phyloP scores from a whole-genome alignment of 2,888 invertebrate genomes.

The Eupithecia exiguata region DNA sequence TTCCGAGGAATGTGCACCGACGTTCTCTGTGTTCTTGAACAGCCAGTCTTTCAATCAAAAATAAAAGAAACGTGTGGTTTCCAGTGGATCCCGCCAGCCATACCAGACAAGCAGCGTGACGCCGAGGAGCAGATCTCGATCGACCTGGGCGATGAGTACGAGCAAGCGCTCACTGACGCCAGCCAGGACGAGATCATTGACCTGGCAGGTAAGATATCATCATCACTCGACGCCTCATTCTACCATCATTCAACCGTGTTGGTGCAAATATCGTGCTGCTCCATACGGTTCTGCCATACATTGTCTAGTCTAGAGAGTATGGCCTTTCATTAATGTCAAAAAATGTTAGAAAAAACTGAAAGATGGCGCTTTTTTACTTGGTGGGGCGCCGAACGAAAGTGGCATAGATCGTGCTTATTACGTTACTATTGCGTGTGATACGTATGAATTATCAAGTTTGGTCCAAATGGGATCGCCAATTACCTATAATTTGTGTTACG shows the following conservation, averaged over 20 bases:
- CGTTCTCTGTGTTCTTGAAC: background rate
- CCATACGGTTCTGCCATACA: background rate
- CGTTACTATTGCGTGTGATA: no score
- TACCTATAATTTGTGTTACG: background rate
- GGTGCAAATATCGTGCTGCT: no score
- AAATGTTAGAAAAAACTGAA: background rate
- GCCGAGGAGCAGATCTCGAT: slow-evolving; percentile 96
- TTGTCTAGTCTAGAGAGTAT: background rate
- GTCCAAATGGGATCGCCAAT: background rate
- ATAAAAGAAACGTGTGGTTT: slow-evolving; percentile 22
- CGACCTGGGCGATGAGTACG: slow-evolving; percentile 97
- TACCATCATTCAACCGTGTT: background rate
- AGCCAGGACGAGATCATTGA: slow-evolving; percentile 99
- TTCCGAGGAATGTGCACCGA: background rate
- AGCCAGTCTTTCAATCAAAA: background rate
- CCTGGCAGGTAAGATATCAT: slow-evolving; percentile 89
- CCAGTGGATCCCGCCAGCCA: slow-evolving; percentile 93
- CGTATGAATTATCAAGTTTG: background rate
- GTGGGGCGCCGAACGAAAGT: background rate
- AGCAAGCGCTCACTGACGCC: slow-evolving; percentile 93
- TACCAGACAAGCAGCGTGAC: slow-evolving; percentile 88
- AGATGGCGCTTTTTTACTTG: background rate
- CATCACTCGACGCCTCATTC: background rate
- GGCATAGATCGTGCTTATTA: background rate
- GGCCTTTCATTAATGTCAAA: background rate